phyloP scores from a whole-genome alignment of 1,140 invertebrate genomes.

The Euschistus heros region DNA sequence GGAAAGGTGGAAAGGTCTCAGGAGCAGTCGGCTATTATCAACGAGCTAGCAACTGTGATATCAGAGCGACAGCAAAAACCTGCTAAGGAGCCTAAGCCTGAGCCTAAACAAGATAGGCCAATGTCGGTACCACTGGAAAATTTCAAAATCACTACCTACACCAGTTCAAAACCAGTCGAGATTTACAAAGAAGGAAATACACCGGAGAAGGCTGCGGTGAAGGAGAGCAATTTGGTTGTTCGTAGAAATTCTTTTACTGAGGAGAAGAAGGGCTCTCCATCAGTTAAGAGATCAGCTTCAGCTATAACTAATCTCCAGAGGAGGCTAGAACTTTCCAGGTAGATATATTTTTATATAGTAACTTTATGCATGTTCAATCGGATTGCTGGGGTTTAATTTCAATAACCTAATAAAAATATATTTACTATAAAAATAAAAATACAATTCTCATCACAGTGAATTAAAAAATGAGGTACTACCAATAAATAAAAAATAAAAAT shows the following conservation, averaged over 20 bases:
- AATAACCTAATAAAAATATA: no score
- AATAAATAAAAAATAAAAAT: no score
- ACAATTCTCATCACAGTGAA: no score
- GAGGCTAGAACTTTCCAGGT: conserved; percentile 10
- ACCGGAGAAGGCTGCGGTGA: not conserved
- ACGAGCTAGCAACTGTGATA: conserved; percentile 12
- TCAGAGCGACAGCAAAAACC: not conserved
- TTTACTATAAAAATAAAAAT: no score
- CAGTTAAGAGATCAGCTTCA: conserved; percentile 10
- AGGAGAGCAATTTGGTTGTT: not conserved
- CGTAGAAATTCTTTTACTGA: conserved; percentile 5
- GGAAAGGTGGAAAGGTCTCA: conserved; percentile 2
- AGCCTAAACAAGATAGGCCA: not conserved
- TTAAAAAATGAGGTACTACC: no score
- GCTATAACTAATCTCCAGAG: conserved; percentile 3
- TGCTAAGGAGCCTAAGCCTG: not conserved
- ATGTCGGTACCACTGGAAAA: conserved; percentile 23
- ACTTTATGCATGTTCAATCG: no score
- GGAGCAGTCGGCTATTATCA: conserved; percentile 10
- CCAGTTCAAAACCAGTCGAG: conserved; percentile 26
- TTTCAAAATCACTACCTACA: conserved; percentile 30
- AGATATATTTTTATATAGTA: no score
- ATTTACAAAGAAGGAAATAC: conserved; percentile 28
- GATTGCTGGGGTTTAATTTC: no score
- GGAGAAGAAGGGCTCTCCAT: not conserved